Conservation (phyloP, 2,888 invertebrate species). For the Melanostoma mellinum region DNA sequence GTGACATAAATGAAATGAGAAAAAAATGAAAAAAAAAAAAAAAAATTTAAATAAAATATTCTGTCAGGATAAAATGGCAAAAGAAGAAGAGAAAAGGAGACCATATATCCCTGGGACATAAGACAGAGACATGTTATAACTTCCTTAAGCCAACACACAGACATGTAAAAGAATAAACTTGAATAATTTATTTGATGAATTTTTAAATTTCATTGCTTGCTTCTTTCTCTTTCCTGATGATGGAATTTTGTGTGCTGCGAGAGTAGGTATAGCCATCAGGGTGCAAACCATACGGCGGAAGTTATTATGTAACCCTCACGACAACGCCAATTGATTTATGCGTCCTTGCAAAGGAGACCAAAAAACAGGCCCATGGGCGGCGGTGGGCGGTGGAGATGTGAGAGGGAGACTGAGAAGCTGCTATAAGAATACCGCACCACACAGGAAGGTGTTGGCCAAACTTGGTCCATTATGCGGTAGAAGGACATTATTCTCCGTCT, state of each 20-base stretch:
- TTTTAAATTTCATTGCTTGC: conserved; percentile 67
- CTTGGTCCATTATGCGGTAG: conserved; percentile 58
- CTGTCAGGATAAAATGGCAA: neutral
- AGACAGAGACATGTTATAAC: conserved; percentile 14
- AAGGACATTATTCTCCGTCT: conserved; percentile 67
- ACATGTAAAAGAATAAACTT: conserved; percentile 56
- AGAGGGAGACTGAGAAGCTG: neutral
- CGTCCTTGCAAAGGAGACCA: conserved; percentile 34
- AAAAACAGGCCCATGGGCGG: conserved; percentile 31
- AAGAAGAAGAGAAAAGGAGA: neutral
- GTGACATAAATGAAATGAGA: conserved; percentile 19
- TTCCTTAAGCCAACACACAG: neutral
- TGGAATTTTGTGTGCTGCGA: conserved; percentile 47
- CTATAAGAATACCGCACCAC: neutral
- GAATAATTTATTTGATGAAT: conserved; percentile 70
- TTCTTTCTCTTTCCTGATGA: conserved; percentile 19
- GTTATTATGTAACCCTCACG: conserved; percentile 66
- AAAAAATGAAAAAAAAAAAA: conserved; percentile 11
- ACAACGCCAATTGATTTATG: conserved; percentile 70
- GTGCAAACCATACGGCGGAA: conserved; percentile 63
- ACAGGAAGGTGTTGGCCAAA: conserved; percentile 55
- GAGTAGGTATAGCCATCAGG: neutral
- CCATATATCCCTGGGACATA: conserved; percentile 1
- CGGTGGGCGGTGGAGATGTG: conserved; percentile 11
- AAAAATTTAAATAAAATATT: neutral